Conservation (phyloP, 2,888 invertebrate genomes). For the Polymixis flavicincta region DNA sequence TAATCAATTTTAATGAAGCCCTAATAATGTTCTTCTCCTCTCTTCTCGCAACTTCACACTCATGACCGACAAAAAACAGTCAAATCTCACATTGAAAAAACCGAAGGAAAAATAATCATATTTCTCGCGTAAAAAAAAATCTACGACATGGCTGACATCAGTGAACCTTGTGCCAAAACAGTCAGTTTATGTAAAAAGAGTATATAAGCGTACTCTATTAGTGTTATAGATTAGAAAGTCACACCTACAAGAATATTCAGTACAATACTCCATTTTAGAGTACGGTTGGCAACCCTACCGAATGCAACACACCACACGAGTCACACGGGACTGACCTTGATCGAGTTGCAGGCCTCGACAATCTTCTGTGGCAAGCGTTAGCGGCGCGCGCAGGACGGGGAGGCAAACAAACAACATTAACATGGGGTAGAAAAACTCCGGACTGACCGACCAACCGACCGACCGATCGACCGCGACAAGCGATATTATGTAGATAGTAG, state of each 20-base stretch:
- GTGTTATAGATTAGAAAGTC: neutral
- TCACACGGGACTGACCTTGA: constrained; percentile 93
- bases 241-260: neutral
- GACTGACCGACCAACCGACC: constrained; percentile 5
- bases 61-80: too few relatives aligned
- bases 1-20: too few relatives aligned
- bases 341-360: constrained; percentile 98
- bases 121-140: too few relatives aligned
- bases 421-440: constrained; percentile 69
- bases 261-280: neutral
- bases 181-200: too few relatives aligned
- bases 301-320: constrained; percentile 63
- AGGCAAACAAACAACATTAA: constrained; percentile 87
- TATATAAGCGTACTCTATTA: neutral
- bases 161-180: too few relatives aligned
- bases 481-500: constrained; percentile 17
- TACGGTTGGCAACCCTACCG: neutral
- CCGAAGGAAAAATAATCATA: too few relatives aligned
- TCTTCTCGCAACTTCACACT: too few relatives aligned
- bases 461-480: constrained; percentile 27
- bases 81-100: too few relatives aligned
- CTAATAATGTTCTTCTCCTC: too few relatives aligned
- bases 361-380: constrained; percentile 94
- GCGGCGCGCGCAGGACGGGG: constrained; percentile 80
- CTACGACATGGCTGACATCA: too few relatives aligned